Conservation (phyloP, 2,113 vertebrate species). For the Caranx melampygus region DNA sequence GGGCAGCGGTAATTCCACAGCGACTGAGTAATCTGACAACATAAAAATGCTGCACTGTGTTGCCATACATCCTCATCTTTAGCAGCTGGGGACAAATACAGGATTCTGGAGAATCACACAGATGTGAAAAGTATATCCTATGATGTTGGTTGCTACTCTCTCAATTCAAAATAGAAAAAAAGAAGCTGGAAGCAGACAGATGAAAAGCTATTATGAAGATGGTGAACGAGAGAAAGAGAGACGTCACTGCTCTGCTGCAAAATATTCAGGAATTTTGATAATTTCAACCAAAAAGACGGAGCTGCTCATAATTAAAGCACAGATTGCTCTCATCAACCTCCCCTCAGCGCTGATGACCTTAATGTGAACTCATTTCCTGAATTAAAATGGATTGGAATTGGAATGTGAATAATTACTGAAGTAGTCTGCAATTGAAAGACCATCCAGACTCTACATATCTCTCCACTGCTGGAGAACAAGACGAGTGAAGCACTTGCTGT, state of each 20-base stretch:
- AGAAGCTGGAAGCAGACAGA: not conserved
- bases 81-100: not conserved
- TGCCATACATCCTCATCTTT: not conserved
- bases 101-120: not conserved
- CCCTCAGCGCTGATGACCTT: conserved; percentile 37
- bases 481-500: conserved; percentile 5
- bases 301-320: conserved; percentile 36
- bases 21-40: not conserved
- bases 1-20: conserved; percentile 6
- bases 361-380: conserved; percentile 56
- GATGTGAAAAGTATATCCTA: not conserved
- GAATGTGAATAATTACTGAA: conserved; percentile 60
- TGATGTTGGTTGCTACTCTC: not conserved
- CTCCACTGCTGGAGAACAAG: conserved; percentile 23
- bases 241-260: not conserved
- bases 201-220: not conserved
- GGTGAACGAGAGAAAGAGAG: not conserved
- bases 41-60: conserved; percentile 5
- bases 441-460: conserved; percentile 33
- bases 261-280: not conserved
- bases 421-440: conserved; percentile 40
- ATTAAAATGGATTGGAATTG: conserved; percentile 41
- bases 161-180: not conserved
- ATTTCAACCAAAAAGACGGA: not conserved
- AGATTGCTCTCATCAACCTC: conserved; percentile 13